These are phyloP conservation scores for Drosophila serrata DNA, from an alignment of 1,140 invertebrate genomes.

Conservation along the genomic window DNA sequence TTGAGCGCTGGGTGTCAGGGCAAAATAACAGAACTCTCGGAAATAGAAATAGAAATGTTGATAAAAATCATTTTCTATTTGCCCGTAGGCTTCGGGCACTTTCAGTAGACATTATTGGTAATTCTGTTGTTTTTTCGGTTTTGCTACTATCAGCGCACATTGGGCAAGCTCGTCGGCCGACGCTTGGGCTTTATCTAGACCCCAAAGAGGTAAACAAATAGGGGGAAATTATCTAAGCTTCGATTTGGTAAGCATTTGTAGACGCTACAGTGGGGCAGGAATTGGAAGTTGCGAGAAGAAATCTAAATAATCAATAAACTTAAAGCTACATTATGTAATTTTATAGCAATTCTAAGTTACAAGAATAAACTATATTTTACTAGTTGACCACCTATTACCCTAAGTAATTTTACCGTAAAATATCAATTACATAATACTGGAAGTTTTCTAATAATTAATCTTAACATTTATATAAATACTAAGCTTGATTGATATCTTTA, in stretches of 20 bases:
- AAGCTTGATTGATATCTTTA: conserved; percentile 27
- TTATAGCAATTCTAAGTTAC: neutral
- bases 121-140: conserved; percentile 42
- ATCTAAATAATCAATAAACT: neutral
- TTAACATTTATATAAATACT: neutral
- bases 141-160: conserved; percentile 56
- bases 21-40: conserved; percentile 28
- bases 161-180: conserved; percentile 47
- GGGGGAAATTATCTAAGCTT: conserved; percentile 76
- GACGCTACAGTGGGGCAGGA: conserved; percentile 49
- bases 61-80: conserved; percentile 47
- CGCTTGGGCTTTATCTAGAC: conserved; percentile 69
- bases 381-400: no score
- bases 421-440: no score
- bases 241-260: conserved; percentile 61
- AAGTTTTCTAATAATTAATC: neutral
- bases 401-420: neutral
- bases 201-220: conserved; percentile 75
- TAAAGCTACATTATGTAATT: neutral
- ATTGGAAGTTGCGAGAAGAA: neutral
- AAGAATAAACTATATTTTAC: no score
- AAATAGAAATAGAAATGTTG: conserved; percentile 39
- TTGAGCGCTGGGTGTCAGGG: conserved; percentile 16
- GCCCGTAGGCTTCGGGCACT: conserved; percentile 28
- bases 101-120: conserved; percentile 55